These are phyloP conservation scores for Microctonus brassicae DNA, from an alignment of 2,888 invertebrate species.

Conservation along the genomic window DNA sequence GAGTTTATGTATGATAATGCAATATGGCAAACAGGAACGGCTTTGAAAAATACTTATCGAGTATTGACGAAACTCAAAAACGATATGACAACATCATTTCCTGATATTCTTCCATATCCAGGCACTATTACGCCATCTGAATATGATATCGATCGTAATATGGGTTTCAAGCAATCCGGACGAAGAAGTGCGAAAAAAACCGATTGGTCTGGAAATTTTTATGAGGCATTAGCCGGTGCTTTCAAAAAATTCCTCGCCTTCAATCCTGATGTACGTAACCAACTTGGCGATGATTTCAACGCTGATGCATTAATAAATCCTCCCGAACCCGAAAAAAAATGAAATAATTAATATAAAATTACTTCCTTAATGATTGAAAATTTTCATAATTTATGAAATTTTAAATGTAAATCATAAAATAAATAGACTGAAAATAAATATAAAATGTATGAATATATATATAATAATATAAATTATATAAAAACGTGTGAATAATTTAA, in stretches of 20 bases:
- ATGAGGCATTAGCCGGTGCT: conserved; percentile 38
- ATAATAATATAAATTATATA: no score
- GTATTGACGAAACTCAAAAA: not conserved
- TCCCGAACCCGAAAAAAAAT: not conserved
- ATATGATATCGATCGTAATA: not conserved
- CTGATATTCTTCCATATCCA: not conserved
- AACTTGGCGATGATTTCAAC: conserved; percentile 35
- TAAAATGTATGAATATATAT: not conserved
- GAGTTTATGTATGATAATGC: not conserved
- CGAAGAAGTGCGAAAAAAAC: conserved; percentile 9
- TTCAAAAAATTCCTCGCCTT: conserved; percentile 29
- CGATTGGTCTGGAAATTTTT: conserved; percentile 35
- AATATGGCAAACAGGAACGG: not conserved
- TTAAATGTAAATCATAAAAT: not conserved
- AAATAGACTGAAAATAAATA: not conserved
- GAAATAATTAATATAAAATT: not conserved
- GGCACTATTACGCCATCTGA: not conserved
- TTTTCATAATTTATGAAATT: not conserved
- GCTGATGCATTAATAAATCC: not conserved
- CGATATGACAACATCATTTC: not conserved
- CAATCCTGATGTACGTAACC: conserved; percentile 27
- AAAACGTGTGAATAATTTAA: not conserved
- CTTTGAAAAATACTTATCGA: not conserved
- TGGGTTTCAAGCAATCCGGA: not conserved
- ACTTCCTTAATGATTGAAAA: not conserved